A percentile compares a stretch with the other conserved stretches of the same genome.
phyloP scores from a whole-genome alignment of 2,797 vertebrate genomes.

The Mormyrus hasselquistii region DNA sequence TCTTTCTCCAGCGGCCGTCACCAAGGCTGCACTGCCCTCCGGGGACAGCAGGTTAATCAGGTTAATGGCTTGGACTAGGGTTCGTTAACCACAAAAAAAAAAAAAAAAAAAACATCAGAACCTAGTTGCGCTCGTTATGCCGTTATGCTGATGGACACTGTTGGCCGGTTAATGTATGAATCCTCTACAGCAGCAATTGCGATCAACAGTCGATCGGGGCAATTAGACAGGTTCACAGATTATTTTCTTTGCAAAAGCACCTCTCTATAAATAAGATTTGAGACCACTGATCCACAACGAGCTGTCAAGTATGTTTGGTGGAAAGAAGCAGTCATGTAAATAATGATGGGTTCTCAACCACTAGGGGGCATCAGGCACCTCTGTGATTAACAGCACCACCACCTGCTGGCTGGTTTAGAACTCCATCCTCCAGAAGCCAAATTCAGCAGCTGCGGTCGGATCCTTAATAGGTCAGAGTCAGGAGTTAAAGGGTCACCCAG shows the following conservation, averaged over 20 bases:
- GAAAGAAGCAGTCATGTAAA: not conserved
- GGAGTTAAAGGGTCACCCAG: not conserved
- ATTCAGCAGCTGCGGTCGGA: not conserved
- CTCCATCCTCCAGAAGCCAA: not conserved
- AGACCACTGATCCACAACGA: not conserved
- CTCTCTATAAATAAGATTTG: not conserved
- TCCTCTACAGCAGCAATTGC: not conserved
- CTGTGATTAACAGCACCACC: not conserved
- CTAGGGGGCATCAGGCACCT: constrained; percentile 3
- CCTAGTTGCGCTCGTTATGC: not conserved
- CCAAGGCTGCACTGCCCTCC: not conserved
- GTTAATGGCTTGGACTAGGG: not conserved
- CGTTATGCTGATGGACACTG: not conserved
- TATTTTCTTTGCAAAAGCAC: not conserved
- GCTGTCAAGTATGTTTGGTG: not conserved
- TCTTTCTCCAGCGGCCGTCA: not conserved
- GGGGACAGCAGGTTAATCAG: not conserved
- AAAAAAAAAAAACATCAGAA: not conserved
- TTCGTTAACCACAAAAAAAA: not conserved
- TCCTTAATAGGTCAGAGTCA: not conserved
- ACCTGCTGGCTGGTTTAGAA: not conserved
- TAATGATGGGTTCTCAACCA: not conserved
- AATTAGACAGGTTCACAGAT: not conserved
- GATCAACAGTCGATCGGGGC: not conserved
- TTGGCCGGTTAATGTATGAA: not conserved